Conservation (phyloP, 2,113 vertebrate genomes). For the Pseudopipra pipra region DNA sequence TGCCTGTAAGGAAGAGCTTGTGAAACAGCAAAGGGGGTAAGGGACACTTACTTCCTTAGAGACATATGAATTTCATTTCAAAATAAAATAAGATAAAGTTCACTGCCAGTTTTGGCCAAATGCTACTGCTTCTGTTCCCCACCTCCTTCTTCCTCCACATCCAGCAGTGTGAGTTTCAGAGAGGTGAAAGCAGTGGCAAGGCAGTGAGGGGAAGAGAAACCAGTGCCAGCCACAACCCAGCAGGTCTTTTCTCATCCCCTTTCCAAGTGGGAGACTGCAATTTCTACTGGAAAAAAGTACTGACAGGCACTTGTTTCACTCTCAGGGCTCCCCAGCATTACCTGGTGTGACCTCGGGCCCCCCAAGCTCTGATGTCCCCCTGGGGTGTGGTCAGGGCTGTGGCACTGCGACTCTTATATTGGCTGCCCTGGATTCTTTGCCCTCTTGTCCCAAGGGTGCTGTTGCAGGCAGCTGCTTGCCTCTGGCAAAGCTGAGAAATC, state of each 20-base stretch:
- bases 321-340: not conserved
- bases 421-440: not conserved
- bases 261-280: not conserved
- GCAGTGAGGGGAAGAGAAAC: not conserved
- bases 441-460: not conserved
- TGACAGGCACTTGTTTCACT: not conserved
- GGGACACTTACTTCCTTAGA: not conserved
- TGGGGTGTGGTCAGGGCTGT: accelerated
- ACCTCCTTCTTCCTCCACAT: not conserved
- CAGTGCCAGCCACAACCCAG: not conserved
- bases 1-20: not conserved
- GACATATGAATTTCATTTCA: not conserved
- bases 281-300: not conserved
- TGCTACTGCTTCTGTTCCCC: not conserved
- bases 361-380: accelerated
- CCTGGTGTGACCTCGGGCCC: accelerated
- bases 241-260: not conserved
- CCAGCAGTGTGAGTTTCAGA: not conserved
- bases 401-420: accelerated
- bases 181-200: not conserved
- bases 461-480: not conserved
- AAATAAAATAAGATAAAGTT: not conserved
- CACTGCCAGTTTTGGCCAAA: not conserved
- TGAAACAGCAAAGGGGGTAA: not conserved
- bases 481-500: not conserved